Evolutionary conservation across 2,113 vertebrate species (phyloP).

Genomic region (Phycodurus eques): DNA sequence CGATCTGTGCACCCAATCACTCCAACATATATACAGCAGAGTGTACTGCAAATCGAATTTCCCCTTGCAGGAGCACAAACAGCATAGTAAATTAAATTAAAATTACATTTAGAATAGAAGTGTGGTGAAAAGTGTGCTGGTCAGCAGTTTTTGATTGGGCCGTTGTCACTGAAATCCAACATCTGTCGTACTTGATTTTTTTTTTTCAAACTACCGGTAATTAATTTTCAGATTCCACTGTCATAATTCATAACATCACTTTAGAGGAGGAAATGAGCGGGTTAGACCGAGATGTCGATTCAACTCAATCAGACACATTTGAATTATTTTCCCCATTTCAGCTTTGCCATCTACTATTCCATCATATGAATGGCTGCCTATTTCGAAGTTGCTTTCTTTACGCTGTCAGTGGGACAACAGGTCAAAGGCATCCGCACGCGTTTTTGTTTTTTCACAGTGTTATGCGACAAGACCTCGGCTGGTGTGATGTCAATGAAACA

Average conservation of each 20-base stretch:
- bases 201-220: neutral
- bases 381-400: slow-evolving; percentile 87
- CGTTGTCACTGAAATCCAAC: neutral
- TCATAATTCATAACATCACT: slow-evolving; percentile 25
- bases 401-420: slow-evolving; percentile 86
- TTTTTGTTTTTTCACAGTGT: slow-evolving; percentile 84
- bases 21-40: too few relatives aligned
- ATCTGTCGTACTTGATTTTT: neutral
- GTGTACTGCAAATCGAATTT: too few relatives aligned
- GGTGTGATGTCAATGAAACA: slow-evolving; percentile 89
- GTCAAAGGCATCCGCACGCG: slow-evolving; percentile 80
- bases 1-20: too few relatives aligned
- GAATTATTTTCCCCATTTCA: slow-evolving; percentile 45
- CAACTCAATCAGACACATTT: neutral
- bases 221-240: slow-evolving; percentile 17
- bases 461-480: slow-evolving; percentile 90
- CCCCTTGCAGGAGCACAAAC: too few relatives aligned
- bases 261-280: slow-evolving; percentile 66
- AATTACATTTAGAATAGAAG: too few relatives aligned
- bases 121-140: too few relatives aligned
- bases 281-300: slow-evolving; percentile 44
- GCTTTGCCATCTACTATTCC: slow-evolving; percentile 86
- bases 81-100: too few relatives aligned
- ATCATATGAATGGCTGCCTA: slow-evolving; percentile 84
- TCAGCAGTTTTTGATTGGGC: too few relatives aligned